Percentiles rank a stretch among this genome's conserved stretches.
Conservation (phyloP, 2,113 vertebrate species). For the Mastomys natalensis region DNA sequence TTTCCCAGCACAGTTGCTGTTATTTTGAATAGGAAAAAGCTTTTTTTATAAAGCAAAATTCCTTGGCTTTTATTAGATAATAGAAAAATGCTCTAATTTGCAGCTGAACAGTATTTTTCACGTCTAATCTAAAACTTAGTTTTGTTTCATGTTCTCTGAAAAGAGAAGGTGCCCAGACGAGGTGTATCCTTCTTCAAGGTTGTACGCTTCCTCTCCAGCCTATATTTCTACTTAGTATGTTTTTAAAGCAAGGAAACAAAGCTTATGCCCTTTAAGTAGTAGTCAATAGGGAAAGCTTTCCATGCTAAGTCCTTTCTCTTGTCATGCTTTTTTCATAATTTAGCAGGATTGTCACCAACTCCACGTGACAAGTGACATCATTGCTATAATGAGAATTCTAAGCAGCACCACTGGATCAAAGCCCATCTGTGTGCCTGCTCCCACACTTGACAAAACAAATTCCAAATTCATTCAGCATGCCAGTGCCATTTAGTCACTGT, state of each 20-base stretch:
- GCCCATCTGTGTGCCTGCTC: slow-evolving; percentile 79
- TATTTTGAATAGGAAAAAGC: background rate
- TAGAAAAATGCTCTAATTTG: slow-evolving; percentile 5
- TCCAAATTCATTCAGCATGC: slow-evolving; percentile 82
- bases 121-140: slow-evolving; percentile 13
- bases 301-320: slow-evolving; percentile 18
- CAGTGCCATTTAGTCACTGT: slow-evolving; percentile 77
- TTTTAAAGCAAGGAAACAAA: slow-evolving; percentile 13
- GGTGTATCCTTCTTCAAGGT: background rate
- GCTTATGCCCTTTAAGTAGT: slow-evolving; percentile 11
- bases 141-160: slow-evolving; percentile 35
- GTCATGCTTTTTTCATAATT: slow-evolving; percentile 66
- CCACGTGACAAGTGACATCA: slow-evolving; percentile 78
- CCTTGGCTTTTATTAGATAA: background rate
- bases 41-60: slow-evolving; percentile 63
- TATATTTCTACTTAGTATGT: background rate
- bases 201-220: slow-evolving; percentile 1
- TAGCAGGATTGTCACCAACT: slow-evolving; percentile 68
- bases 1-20: background rate
- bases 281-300: slow-evolving; percentile 28
- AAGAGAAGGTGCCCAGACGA: slow-evolving; percentile 16
- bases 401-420: slow-evolving; percentile 74
- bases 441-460: slow-evolving; percentile 79
- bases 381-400: slow-evolving; percentile 79
- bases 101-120: slow-evolving; percentile 33